Base-by-base conservation (phyloP, 2,888 invertebrate genomes). In the Pachliopta kotzebuea region DNA sequence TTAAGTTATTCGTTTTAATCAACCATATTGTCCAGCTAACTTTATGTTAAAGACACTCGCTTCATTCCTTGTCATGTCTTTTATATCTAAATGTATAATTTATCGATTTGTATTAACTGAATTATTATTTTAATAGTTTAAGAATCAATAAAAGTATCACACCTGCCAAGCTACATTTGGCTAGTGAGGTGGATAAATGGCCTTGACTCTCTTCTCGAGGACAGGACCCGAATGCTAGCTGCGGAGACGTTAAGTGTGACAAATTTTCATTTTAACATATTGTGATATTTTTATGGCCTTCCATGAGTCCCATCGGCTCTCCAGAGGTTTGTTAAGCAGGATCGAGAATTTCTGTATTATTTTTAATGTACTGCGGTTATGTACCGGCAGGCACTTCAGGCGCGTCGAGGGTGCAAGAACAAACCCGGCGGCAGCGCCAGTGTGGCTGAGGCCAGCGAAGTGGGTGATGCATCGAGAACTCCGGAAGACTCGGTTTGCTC, bases 401-500 rank as follows among this genome's bases (percentile, higher is more conserved):
- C 96, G 72, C 93, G 94, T 29, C 90, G 92, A 52, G 92, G 91
- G 0, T 84, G 83, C 74, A 93, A 90, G 82, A 93, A 86, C 83
- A 93, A 89, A 84, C 83, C 84, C 83, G 92, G 80, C 18, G 84
- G 85, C 71, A 77, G 78, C 68, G 76, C 84, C 0, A 93, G 93
- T 79, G 94, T 92, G 71, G 92, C 93, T 70, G 95, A 95, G 81
- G 93, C 94, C 64, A 95, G 94, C 70, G 95, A 95, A 84, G 94
- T 83, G 0, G 89, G 94, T 21, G 97, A 97, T 86, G 95, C 95
- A 60, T 97, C 97, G 24, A 94, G 96, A 70, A 97, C 97, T 21
- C 97, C 97, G 17, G 97, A 98, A 85, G 98, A 98, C 87, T 97
- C 97, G 1, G 96, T 97, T 54, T 97, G 97, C 87, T 97, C 97